Evolutionary conservation across 2,888 invertebrate genomes (phyloP).

Genomic region (Dyspetes luteomarginatus): DNA sequence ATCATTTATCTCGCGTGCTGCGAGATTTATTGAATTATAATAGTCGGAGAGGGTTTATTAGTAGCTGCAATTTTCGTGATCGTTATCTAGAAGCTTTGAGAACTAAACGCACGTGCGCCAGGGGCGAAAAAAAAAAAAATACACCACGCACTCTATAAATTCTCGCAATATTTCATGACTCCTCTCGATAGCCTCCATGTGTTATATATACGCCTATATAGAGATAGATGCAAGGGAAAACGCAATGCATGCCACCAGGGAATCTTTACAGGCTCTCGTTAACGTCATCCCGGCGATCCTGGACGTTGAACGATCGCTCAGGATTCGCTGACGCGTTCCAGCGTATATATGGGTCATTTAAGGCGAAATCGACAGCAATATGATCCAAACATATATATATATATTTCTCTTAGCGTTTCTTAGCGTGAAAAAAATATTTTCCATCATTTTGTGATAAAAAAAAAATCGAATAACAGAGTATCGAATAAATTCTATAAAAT

Average conservation of each 20-base stretch:
- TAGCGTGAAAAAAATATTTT: too few relatives aligned
- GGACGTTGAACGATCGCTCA: slow-evolving; percentile 74
- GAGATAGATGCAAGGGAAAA: not conserved
- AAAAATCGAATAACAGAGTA: too few relatives aligned
- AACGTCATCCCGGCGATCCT: slow-evolving; percentile 72
- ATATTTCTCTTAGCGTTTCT: too few relatives aligned
- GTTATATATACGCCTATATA: not conserved
- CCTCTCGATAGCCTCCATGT: not conserved
- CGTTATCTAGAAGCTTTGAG: slow-evolving; percentile 16
- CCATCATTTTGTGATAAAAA: too few relatives aligned
- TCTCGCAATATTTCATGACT: slow-evolving; percentile 49
- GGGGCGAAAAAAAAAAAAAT: not conserved
- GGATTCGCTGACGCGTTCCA: slow-evolving; percentile 54
- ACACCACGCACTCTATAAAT: slow-evolving; percentile 55
- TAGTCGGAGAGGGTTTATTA: slow-evolving; percentile 10
- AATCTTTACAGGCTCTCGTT: slow-evolving; percentile 71
- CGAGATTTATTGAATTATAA: slow-evolving; percentile 28
- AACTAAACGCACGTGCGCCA: slow-evolving; percentile 24
- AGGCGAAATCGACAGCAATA: too few relatives aligned
- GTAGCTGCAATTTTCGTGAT: slow-evolving; percentile 29
- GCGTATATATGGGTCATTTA: too few relatives aligned
- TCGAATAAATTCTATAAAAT: too few relatives aligned
- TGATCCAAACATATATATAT: too few relatives aligned
- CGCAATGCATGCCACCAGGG: slow-evolving; percentile 30
- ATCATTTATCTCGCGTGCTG: not conserved